phyloP scores from a whole-genome alignment of 2,113 vertebrate species.

The Malurus cyaneus region DNA sequence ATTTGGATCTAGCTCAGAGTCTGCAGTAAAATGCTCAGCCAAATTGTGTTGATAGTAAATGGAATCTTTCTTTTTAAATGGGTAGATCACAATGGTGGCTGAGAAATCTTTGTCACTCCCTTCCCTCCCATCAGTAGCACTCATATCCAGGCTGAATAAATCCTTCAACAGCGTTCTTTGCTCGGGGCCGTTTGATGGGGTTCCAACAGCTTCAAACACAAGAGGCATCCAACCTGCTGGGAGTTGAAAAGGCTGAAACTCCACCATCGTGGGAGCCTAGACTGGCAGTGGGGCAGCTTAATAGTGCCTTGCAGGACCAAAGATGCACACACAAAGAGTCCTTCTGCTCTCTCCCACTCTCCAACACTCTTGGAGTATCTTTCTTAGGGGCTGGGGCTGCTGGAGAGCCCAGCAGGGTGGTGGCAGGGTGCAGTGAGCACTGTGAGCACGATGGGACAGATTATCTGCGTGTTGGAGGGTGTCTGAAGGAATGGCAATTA shows the following conservation, averaged over 20 bases:
- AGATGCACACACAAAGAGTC: not conserved
- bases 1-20: not conserved
- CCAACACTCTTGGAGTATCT: not conserved
- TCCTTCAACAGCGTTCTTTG: slow-evolving; percentile 61
- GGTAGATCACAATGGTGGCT: slow-evolving; percentile 13
- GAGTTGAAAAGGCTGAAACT: slow-evolving; percentile 44
- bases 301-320: not conserved
- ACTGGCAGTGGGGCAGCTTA: not conserved
- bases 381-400: fast-evolving
- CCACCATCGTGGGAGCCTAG: not conserved
- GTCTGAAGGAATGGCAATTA: fast-evolving
- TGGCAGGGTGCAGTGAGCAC: not conserved
- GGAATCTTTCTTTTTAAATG: not conserved
- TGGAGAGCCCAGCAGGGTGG: not conserved
- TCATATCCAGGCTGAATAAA: slow-evolving; percentile 67
- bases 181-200: slow-evolving; percentile 57
- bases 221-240: slow-evolving; percentile 50
- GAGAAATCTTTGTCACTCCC: slow-evolving; percentile 40
- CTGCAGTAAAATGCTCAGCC: slow-evolving; percentile 14
- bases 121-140: slow-evolving; percentile 50
- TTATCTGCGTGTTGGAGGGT: fast-evolving
- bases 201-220: slow-evolving; percentile 71
- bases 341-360: not conserved
- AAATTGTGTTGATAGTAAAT: slow-evolving; percentile 22
- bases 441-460: fast-evolving